These are phyloP conservation scores for Danionella cerebrum DNA, from an alignment of 2,113 vertebrate genomes.

Conservation along the genomic window DNA sequence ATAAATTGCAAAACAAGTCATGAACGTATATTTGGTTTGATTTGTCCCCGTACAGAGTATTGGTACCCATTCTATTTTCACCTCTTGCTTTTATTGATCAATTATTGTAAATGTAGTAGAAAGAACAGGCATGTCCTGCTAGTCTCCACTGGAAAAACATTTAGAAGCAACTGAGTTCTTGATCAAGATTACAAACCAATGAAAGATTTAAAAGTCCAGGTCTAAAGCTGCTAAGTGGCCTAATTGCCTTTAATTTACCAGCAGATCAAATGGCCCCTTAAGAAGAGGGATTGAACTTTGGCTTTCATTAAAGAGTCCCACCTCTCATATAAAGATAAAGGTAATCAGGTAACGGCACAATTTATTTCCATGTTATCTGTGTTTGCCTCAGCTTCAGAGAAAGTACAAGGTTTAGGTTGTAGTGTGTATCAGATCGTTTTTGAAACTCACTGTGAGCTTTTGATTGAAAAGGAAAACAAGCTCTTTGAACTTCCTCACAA, in stretches of 20 bases:
- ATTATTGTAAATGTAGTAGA: not conserved
- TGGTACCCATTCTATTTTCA: too few species aligned
- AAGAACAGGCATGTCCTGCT: not conserved
- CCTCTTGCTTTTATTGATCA: not conserved
- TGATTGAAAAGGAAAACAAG: not conserved
- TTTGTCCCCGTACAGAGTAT: too few species aligned
- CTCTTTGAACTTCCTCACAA: conserved; percentile 4
- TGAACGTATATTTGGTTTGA: too few species aligned
- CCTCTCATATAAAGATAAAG: not conserved
- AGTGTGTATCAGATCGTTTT: conserved; percentile 18
- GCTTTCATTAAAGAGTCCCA: not conserved
- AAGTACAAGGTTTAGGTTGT: not conserved
- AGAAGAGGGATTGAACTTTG: not conserved
- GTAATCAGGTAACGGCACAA: not conserved
- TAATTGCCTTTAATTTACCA: conserved; percentile 9
- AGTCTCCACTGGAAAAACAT: conserved; percentile 2
- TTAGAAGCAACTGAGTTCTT: not conserved
- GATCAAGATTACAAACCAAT: conserved; percentile 22
- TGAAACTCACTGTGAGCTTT: not conserved
- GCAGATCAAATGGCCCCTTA: not conserved
- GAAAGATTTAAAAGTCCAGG: not conserved
- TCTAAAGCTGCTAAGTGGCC: conserved; percentile 6
- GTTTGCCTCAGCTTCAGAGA: not conserved
- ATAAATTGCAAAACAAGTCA: too few species aligned
- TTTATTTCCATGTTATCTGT: not conserved